Base-by-base conservation (phyloP, 2,797 vertebrate genomes). In the Eremophila alpestris region DNA sequence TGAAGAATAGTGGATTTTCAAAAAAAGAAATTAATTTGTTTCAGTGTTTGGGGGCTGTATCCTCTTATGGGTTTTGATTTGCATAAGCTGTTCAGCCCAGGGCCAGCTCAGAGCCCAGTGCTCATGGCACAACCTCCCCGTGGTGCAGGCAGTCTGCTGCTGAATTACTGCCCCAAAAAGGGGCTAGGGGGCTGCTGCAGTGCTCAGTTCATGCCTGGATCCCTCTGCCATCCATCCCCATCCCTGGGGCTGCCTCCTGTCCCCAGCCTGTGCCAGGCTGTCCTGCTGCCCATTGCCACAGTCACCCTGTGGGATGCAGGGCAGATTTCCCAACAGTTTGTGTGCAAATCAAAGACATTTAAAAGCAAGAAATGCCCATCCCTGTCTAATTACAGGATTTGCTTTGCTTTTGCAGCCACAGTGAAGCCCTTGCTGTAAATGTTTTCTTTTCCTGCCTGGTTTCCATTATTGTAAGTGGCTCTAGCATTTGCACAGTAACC, bases 291-390 rank as follows among this genome's bases (percentile, higher is more conserved):
- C 96, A 13, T n/a, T 78, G 82, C 81, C 93, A 76, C 94, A 48
- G 41, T 45, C 36, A 9, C 73, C 21, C 9, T 8, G 15, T 10
- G 51, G 65, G 30, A 27, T 8, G 8, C 69, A 19, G 71, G 16
- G 21, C 87, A 11, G 22, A 43, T 46, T 81, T 67, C 70, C 67
- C 82, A 80, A 23, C 27, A 17, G 54, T 94, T 74, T 38, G 45
- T 89, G 63, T 77, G 93, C 79, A 84, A 91, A 93, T 68, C 84
- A 83, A 95, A 88, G 41, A 14, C 83, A 78, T 56, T 87, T 30
- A 56, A 74, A 81, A 71, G 58, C 69, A 82, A 64, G 74, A 64
- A 40, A 23, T 24, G 55, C 18, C 84, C 49, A 10, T 45, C 70
- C 34, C 70, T 71, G 78, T 51, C 51, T 81, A 32, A 75, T 79